Percentiles rank a stretch among this genome's conserved stretches.
Evolutionary conservation across 2,113 vertebrate genomes (phyloP).

Genomic region (Bambusicola thoracicus): DNA sequence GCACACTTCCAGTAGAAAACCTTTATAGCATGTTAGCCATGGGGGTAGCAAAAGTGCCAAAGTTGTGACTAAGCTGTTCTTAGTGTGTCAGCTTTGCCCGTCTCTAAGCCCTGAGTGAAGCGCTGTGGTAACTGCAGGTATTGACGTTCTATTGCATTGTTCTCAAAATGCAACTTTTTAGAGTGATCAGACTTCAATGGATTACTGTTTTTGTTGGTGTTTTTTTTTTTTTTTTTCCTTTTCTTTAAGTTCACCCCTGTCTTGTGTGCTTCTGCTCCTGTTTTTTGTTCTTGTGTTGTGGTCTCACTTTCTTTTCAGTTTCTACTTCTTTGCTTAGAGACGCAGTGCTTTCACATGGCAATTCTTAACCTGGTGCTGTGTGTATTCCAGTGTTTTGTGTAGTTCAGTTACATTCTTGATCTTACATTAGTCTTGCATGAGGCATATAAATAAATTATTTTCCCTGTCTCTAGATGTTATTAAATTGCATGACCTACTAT

Average conservation of each 20-base stretch:
- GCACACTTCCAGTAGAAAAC: background rate
- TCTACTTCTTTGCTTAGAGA: background rate
- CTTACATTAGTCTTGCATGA: background rate
- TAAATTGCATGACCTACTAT: background rate
- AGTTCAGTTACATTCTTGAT: background rate
- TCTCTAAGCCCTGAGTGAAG: background rate
- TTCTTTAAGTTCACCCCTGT: background rate
- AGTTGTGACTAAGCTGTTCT: background rate
- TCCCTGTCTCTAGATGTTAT: background rate
- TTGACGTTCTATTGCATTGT: background rate
- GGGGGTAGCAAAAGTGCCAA: background rate
- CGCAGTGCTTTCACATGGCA: background rate
- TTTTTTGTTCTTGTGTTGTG: background rate
- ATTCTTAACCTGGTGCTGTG: background rate
- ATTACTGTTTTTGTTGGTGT: background rate
- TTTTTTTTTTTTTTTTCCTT: background rate
- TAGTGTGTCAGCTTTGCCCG: background rate
- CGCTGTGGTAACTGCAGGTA: background rate
- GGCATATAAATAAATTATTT: background rate
- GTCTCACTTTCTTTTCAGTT: background rate
- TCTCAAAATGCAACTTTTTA: background rate
- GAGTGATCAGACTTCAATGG: background rate
- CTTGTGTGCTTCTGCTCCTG: background rate
- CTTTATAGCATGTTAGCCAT: background rate
- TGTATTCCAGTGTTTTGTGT: background rate